Evolutionary conservation across 1,140 invertebrate genomes (phyloP).

Genomic region (Orchestia grillus): DNA sequence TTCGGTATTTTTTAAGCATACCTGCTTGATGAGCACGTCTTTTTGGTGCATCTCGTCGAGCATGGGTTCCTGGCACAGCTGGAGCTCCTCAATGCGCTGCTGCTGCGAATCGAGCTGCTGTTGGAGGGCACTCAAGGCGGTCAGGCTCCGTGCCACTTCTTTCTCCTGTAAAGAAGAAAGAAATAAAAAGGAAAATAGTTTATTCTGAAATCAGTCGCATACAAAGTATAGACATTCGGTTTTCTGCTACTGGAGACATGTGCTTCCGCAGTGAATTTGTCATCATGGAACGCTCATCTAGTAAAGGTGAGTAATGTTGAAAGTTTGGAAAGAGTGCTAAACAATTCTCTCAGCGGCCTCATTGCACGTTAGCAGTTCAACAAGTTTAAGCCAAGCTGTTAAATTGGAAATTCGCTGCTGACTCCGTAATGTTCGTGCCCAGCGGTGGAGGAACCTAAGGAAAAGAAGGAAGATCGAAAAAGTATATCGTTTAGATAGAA

Average conservation of each 20-base stretch:
- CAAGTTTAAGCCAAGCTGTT: too few relatives aligned
- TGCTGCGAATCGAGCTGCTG: slow-evolving; percentile 62
- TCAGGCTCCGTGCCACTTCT: slow-evolving; percentile 57
- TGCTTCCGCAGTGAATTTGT: not conserved
- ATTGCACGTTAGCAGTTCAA: too few relatives aligned
- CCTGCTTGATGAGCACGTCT: slow-evolving; percentile 63
- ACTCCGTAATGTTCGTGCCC: too few relatives aligned
- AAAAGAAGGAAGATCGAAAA: too few relatives aligned
- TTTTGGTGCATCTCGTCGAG: slow-evolving; percentile 60
- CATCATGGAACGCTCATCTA: not conserved
- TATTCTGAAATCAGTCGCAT: too few relatives aligned
- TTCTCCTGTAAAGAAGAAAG: slow-evolving; percentile 54
- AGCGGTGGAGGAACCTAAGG: too few relatives aligned
- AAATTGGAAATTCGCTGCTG: too few relatives aligned
- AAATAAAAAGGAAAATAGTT: not conserved
- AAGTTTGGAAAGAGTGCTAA: too few relatives aligned
- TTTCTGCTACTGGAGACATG: too few relatives aligned
- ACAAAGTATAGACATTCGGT: too few relatives aligned
- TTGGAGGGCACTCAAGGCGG: slow-evolving; percentile 55
- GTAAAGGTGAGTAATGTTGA: not conserved
- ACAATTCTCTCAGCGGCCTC: too few relatives aligned
- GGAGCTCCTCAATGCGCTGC: slow-evolving; percentile 60
- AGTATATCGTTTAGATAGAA: too few relatives aligned
- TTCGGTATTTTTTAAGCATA: not conserved
- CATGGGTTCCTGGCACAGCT: slow-evolving; percentile 59